Conservation (phyloP, 2,113 vertebrate genomes). For the Gallinago undulata region DNA sequence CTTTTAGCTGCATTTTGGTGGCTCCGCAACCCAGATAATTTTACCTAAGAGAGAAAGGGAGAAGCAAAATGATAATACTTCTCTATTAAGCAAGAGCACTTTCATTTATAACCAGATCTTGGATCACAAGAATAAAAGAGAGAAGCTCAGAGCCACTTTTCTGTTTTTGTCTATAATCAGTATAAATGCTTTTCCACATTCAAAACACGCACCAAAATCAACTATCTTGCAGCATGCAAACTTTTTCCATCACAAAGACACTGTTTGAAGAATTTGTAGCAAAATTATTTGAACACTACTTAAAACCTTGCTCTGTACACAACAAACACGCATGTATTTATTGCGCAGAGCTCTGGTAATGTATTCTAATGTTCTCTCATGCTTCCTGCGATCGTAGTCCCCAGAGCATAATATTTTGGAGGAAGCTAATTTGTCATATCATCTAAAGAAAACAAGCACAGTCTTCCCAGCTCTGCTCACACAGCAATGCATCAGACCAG, state of each 20-base stretch:
- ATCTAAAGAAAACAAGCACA: conserved; percentile 28
- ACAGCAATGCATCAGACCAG: not conserved
- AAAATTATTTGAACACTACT: not conserved
- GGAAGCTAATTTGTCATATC: conserved; percentile 27
- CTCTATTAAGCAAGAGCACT: not conserved
- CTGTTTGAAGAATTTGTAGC: not conserved
- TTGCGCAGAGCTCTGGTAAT: not conserved
- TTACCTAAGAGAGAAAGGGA: not conserved
- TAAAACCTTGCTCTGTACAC: not conserved
- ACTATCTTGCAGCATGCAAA: not conserved
- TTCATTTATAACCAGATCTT: not conserved
- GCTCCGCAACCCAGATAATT: not conserved
- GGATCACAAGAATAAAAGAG: not conserved
- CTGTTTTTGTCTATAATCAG: not conserved
- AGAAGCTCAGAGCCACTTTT: not conserved
- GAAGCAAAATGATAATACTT: not conserved
- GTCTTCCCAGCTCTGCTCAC: not conserved
- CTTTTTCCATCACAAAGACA: not conserved
- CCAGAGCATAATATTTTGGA: conserved; percentile 23
- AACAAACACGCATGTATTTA: not conserved
- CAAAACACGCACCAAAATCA: not conserved
- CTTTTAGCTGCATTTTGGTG: not conserved
- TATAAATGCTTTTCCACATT: not conserved
- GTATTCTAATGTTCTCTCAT: not conserved
- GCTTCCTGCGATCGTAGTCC: not conserved